phyloP scores from a whole-genome alignment of 2,888 invertebrate species.

The Limnephilus lunatus region DNA sequence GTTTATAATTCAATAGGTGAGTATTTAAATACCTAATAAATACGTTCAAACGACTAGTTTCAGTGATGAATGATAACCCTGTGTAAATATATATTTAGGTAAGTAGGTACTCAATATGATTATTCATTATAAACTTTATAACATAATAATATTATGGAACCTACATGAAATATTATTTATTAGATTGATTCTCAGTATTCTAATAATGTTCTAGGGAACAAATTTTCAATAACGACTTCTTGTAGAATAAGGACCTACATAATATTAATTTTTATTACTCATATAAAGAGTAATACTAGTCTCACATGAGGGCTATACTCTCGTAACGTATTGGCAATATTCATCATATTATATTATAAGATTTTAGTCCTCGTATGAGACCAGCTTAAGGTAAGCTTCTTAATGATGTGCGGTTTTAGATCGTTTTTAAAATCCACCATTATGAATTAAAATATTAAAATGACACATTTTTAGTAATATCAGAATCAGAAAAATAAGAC shows the following conservation, averaged over 20 bases:
- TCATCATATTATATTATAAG: too few relatives aligned
- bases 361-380: too few relatives aligned
- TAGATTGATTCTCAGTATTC: conserved; percentile 28
- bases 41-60: not conserved
- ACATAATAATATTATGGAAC: not conserved
- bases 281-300: not conserved
- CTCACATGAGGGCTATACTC: too few relatives aligned
- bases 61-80: not conserved
- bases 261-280: not conserved
- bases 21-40: too few relatives aligned
- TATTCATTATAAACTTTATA: not conserved
- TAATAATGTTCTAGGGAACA: conserved; percentile 29
- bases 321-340: too few relatives aligned
- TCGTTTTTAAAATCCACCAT: too few relatives aligned
- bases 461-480: too few relatives aligned
- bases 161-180: not conserved
- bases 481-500: too few relatives aligned
- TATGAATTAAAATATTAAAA: too few relatives aligned
- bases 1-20: too few relatives aligned
- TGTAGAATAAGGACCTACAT: not conserved
- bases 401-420: too few relatives aligned
- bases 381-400: too few relatives aligned
- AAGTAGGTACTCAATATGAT: not conserved
- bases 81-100: not conserved
- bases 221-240: conserved; percentile 23